Evolutionary conservation across 2,113 vertebrate genomes (phyloP).

Genomic region (Otolemur garnettii): DNA sequence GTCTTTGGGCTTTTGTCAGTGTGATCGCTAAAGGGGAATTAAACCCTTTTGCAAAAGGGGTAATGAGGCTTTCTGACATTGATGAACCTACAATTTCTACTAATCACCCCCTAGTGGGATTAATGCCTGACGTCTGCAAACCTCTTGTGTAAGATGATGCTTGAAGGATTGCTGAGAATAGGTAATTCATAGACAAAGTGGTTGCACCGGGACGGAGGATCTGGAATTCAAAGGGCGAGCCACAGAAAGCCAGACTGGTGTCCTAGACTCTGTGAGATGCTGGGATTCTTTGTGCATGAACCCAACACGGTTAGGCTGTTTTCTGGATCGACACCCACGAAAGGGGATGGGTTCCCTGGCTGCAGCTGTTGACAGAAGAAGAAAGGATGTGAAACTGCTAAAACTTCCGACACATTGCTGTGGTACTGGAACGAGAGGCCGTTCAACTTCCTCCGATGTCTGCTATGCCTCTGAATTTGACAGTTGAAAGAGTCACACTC

Average conservation of each 20-base stretch:
- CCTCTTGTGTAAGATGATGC: constrained; percentile 32
- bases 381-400: neutral
- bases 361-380: constrained; percentile 6
- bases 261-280: neutral
- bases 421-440: neutral
- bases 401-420: neutral
- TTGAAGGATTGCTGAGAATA: constrained; percentile 45
- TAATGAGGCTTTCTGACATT: constrained; percentile 59
- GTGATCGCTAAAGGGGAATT: constrained; percentile 39
- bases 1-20: constrained; percentile 56
- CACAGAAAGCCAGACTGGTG: neutral
- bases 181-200: constrained; percentile 37
- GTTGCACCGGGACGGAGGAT: neutral
- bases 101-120: neutral
- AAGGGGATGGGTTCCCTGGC: neutral
- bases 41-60: constrained; percentile 63
- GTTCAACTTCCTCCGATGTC: neutral
- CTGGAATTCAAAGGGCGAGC: neutral
- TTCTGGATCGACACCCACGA: neutral
- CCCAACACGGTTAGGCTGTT: neutral
- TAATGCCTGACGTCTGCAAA: constrained; percentile 12
- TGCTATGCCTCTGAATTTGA: constrained; percentile 55
- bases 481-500: constrained; percentile 48
- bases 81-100: constrained; percentile 56
- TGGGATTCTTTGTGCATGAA: neutral